Conservation (phyloP, 2,113 vertebrate genomes). For the Planiliza haematocheilus region DNA sequence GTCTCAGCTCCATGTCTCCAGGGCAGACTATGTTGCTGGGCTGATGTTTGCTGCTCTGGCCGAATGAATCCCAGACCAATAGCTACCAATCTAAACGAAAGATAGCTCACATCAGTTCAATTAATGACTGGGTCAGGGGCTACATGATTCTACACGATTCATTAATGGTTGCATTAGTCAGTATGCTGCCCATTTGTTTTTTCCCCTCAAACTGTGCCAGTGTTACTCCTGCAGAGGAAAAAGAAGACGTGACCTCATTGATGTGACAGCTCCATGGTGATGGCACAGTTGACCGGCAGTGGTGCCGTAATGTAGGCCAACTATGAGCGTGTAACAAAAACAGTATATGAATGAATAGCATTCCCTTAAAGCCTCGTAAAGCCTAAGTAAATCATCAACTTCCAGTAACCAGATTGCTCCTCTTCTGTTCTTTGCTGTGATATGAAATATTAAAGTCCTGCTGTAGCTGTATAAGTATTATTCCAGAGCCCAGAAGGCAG, state of each 20-base stretch:
- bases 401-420: constrained; percentile 9
- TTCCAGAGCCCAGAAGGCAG: constrained; percentile 16
- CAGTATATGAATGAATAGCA: constrained; percentile 15
- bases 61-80: neutral
- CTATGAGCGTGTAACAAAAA: constrained; percentile 33
- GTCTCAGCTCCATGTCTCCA: constrained; percentile 47
- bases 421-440: constrained; percentile 18
- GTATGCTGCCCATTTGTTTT: neutral
- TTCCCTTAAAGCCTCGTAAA: neutral
- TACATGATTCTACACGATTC: neutral
- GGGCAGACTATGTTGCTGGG: constrained; percentile 47
- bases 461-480: constrained; percentile 28
- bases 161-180: neutral
- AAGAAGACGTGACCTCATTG: constrained; percentile 69
- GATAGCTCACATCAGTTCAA: constrained; percentile 16
- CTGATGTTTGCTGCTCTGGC: constrained; percentile 28
- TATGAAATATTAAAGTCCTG: constrained; percentile 53
- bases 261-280: constrained; percentile 64
- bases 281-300: constrained; percentile 65
- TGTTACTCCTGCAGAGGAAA: constrained; percentile 14
- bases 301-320: constrained; percentile 57
- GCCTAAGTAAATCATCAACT: constrained; percentile 12
- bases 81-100: no score
- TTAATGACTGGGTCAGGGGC: constrained; percentile 6
- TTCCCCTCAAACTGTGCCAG: neutral